phyloP scores from a whole-genome alignment of 1,140 invertebrate genomes.

The Drosophila cardini region DNA sequence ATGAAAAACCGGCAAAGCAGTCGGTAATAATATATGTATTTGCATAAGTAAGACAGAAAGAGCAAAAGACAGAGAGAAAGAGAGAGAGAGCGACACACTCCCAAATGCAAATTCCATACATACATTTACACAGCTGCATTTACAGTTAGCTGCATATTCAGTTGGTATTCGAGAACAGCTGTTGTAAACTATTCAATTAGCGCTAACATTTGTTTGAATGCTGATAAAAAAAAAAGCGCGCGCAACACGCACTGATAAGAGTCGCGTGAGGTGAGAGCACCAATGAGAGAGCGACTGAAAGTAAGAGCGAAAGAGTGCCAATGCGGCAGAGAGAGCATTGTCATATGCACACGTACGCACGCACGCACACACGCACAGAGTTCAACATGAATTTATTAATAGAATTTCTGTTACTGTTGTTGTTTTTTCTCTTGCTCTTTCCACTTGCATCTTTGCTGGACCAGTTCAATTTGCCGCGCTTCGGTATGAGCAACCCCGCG shows the following conservation, averaged over 20 bases:
- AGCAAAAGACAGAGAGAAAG: neutral
- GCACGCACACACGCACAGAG: neutral
- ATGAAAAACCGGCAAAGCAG: constrained; percentile 6
- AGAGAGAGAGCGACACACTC: neutral
- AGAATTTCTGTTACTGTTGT: constrained; percentile 7
- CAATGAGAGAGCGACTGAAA: neutral
- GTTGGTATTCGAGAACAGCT: constrained; percentile 3
- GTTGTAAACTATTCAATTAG: constrained; percentile 2
- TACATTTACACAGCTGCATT: constrained; percentile 8
- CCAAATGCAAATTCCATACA: constrained; percentile 17
- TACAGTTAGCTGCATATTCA: constrained; percentile 7
- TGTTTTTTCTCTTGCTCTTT: constrained; percentile 2
- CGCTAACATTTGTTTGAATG: constrained; percentile 9
- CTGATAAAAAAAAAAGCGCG: constrained; percentile 22
- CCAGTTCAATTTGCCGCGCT: constrained; percentile 6
- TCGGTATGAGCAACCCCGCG: constrained; percentile 21
- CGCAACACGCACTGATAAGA: constrained; percentile 21
- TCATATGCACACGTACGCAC: neutral
- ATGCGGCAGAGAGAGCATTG: neutral
- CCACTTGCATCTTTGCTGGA: constrained; percentile 17
- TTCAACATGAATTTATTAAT: constrained; percentile 42
- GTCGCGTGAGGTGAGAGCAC: neutral
- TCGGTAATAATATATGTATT: constrained; percentile 25
- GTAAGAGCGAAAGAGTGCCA: neutral
- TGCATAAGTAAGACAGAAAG: neutral